Evolutionary conservation across 2,797 vertebrate species (phyloP).

Genomic region (Poecilia wingei): DNA sequence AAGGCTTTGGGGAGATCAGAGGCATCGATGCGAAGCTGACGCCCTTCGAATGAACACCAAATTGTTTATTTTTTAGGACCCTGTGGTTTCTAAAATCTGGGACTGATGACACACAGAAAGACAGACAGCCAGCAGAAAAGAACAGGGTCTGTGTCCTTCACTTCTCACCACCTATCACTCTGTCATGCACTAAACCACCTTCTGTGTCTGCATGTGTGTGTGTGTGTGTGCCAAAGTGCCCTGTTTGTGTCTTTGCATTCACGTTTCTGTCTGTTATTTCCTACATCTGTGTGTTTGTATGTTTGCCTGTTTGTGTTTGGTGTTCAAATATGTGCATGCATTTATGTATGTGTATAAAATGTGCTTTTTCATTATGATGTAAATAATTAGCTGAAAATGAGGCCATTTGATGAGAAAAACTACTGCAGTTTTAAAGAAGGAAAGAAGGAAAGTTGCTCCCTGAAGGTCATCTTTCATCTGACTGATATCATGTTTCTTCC

Average conservation of each 20-base stretch:
- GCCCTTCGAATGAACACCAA: constrained; percentile 77
- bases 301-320: constrained; percentile 13
- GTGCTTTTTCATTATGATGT: constrained; percentile 2
- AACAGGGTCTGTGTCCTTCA: constrained; percentile 84
- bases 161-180: constrained; percentile 80
- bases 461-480: constrained; percentile 61
- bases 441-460: constrained; percentile 27
- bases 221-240: constrained; percentile 16
- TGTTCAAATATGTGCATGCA: constrained; percentile 45
- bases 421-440: constrained; percentile 57
- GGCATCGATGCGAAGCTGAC: constrained; percentile 49
- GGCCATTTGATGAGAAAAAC: constrained; percentile 30
- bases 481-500: constrained; percentile 64
- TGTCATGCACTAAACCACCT: constrained; percentile 83
- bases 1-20: constrained; percentile 67
- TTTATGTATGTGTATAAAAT: constrained; percentile 11
- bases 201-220: constrained; percentile 24
- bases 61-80: constrained; percentile 87
- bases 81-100: constrained; percentile 89
- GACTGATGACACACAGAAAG: constrained; percentile 83
- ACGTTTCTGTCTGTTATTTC: constrained; percentile 17
- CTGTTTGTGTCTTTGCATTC: not conserved
- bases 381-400: not conserved
- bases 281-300: constrained; percentile 25
- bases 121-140: constrained; percentile 78